Evolutionary conservation across 2,113 vertebrate species (phyloP).

Genomic region (Antigone vipio): DNA sequence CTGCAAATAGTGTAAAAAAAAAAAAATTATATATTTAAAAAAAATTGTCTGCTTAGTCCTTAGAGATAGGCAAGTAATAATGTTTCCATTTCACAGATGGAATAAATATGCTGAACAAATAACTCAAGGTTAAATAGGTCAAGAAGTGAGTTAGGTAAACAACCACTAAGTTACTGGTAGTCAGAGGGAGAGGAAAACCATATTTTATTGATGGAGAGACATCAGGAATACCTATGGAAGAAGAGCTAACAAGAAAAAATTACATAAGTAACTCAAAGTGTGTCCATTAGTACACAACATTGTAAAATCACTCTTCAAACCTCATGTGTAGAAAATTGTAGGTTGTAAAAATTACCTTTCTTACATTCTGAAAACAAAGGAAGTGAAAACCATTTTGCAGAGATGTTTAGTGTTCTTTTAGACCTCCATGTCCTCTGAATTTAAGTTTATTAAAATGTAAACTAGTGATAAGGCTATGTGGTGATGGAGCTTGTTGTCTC

Average conservation of each 20-base stretch:
- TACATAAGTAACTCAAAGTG: background rate
- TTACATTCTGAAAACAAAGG: background rate
- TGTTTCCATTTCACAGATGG: background rate
- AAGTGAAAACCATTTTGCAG: background rate
- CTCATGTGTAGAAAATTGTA: background rate
- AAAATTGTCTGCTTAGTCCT: background rate
- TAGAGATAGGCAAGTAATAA: background rate
- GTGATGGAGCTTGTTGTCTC: background rate
- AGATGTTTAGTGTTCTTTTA: background rate
- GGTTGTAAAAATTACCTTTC: background rate
- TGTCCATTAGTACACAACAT: background rate
- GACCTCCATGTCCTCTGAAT: background rate
- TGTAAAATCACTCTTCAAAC: background rate
- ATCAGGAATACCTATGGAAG: background rate
- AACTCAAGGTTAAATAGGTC: background rate
- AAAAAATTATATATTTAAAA: too few relatives aligned
- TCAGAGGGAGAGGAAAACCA: background rate
- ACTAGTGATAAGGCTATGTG: background rate
- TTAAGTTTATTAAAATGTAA: background rate
- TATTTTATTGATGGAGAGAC: background rate
- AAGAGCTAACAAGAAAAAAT: background rate
- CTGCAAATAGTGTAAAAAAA: background rate
- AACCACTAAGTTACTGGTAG: background rate
- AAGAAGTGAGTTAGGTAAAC: background rate
- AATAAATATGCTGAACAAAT: background rate